Percentiles rank a stretch among this genome's conserved stretches.
These are phyloP conservation scores for Drosophila buzzatii DNA, from an alignment of 2,888 invertebrate genomes.

Conservation along the genomic window DNA sequence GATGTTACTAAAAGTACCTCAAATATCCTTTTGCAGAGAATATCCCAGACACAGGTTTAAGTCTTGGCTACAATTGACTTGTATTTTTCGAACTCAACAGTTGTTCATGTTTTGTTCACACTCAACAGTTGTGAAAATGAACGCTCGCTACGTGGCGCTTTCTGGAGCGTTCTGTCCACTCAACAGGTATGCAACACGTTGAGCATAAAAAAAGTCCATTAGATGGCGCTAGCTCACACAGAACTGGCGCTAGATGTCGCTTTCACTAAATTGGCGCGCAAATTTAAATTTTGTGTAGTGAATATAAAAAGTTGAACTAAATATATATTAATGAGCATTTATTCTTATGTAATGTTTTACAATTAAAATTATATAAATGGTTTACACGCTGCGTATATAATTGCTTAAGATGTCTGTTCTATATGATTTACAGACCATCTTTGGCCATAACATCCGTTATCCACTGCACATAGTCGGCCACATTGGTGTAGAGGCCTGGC, in stretches of 20 bases:
- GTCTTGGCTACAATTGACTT: too few species aligned
- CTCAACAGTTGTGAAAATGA: neutral
- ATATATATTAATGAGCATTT: neutral
- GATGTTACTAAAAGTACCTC: neutral
- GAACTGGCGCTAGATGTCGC: neutral
- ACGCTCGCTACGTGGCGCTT: neutral
- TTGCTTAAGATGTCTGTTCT: neutral
- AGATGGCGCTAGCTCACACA: neutral
- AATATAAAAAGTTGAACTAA: neutral
- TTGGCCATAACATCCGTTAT: slow-evolving; percentile 82
- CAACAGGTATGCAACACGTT: neutral
- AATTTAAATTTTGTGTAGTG: neutral
- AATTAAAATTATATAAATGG: neutral
- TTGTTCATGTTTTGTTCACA: neutral
- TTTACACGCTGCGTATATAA: neutral
- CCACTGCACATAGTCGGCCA: slow-evolving; percentile 86
- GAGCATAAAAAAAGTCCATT: neutral
- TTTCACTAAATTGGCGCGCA: neutral
- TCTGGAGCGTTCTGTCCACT: neutral
- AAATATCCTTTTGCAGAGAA: neutral
- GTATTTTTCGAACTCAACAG: too few species aligned
- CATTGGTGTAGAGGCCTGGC: slow-evolving; percentile 87
- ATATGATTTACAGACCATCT: slow-evolving; percentile 44
- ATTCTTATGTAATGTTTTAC: neutral
- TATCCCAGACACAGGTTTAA: neutral